Conservation (phyloP, 2,113 vertebrate species). For the Apteryx mantelli region DNA sequence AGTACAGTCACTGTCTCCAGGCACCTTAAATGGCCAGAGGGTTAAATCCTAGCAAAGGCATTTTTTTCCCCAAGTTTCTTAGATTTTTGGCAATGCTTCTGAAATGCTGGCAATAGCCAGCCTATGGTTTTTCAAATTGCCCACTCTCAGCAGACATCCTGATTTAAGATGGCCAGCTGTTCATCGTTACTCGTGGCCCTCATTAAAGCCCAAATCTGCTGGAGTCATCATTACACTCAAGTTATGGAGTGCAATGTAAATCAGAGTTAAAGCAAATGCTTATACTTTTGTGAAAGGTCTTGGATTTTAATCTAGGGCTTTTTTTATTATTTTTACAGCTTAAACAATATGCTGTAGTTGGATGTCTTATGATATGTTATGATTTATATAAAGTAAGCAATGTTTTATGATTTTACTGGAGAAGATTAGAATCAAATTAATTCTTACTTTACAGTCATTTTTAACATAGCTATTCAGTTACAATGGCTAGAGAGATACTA, state of each 20-base stretch:
- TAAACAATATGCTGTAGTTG: not conserved
- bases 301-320: not conserved
- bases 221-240: constrained; percentile 52
- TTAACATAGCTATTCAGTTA: not conserved
- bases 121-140: constrained; percentile 52
- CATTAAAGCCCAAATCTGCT: constrained; percentile 61
- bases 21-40: not conserved
- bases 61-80: not conserved
- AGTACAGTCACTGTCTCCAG: not conserved
- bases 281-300: not conserved
- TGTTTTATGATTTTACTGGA: not conserved
- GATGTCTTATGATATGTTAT: not conserved
- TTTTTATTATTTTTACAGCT: not conserved
- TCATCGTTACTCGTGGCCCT: constrained; percentile 56
- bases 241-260: constrained; percentile 23
- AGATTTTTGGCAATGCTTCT: constrained; percentile 43
- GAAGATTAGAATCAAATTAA: not conserved
- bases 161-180: constrained; percentile 68
- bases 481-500: not conserved
- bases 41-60: constrained; percentile 14
- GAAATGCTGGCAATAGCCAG: constrained; percentile 34
- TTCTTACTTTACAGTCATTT: not conserved
- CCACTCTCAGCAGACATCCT: constrained; percentile 61
- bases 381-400: not conserved
- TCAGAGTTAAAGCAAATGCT: constrained; percentile 1